Evolutionary conservation across 2,797 vertebrate species (phyloP).

Genomic region (Sandelia bainsii): DNA sequence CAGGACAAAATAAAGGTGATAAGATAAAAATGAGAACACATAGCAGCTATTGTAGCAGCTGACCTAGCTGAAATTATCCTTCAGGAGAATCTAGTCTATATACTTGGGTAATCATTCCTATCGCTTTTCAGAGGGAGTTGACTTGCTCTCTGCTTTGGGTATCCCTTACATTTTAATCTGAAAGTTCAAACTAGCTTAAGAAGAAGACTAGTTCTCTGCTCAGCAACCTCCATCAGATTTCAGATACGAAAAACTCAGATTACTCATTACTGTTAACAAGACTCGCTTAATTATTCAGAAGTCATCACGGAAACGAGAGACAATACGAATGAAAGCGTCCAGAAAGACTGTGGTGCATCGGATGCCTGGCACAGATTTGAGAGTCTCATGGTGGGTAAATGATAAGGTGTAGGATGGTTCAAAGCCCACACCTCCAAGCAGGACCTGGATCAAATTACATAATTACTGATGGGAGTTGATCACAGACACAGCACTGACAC

Average conservation of each 20-base stretch:
- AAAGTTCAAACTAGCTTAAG: slow-evolving; percentile 10
- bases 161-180: slow-evolving; percentile 34
- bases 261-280: slow-evolving; percentile 58
- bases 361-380: slow-evolving; percentile 66
- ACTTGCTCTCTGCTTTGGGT: slow-evolving; percentile 6
- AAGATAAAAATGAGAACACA: slow-evolving; percentile 13
- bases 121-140: slow-evolving; percentile 5
- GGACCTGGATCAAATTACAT: slow-evolving; percentile 40
- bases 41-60: background rate
- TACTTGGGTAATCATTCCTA: background rate
- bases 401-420: slow-evolving; percentile 19
- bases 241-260: slow-evolving; percentile 54
- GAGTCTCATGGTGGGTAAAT: slow-evolving; percentile 18
- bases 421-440: slow-evolving; percentile 32
- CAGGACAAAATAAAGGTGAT: background rate
- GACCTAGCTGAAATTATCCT: slow-evolving; percentile 1
- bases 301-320: slow-evolving; percentile 56
- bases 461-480: slow-evolving; percentile 21
- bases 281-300: slow-evolving; percentile 63
- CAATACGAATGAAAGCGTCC: slow-evolving; percentile 26
- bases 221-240: slow-evolving; percentile 31
- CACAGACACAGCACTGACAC: slow-evolving; percentile 6
- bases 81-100: background rate
- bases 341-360: slow-evolving; percentile 16
- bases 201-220: slow-evolving; percentile 9